A percentile compares a stretch with the other conserved stretches of the same genome.
Conservation (phyloP, 1,140 invertebrate species). For the Cataglyphis hispanica region DNA sequence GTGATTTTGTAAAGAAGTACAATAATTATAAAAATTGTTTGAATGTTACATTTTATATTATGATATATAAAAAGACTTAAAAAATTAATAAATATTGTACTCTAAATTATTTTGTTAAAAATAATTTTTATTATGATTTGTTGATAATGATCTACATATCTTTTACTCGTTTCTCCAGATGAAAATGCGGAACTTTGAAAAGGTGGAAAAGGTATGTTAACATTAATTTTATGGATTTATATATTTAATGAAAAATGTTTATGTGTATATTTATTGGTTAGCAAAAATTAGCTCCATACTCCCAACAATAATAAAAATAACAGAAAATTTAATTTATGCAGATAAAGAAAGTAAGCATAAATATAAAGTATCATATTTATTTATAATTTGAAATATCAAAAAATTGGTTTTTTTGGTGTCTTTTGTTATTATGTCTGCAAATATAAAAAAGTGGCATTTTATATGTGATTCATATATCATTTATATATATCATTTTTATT, state of each 20-base stretch:
- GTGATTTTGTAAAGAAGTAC: background rate
- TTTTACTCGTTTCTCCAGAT: slow-evolving; percentile 90
- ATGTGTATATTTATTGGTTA: slow-evolving; percentile 51
- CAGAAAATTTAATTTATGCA: slow-evolving; percentile 45
- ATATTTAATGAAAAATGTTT: slow-evolving; percentile 75
- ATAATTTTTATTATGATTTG: background rate
- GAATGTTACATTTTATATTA: background rate
- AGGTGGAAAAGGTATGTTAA: slow-evolving; percentile 97
- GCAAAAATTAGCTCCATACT: slow-evolving; percentile 53
- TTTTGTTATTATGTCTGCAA: background rate
- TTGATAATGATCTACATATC: slow-evolving; percentile 28
- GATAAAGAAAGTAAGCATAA: slow-evolving; percentile 55
- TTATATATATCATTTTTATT: slow-evolving; percentile 18
- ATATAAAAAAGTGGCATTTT: slow-evolving; percentile 23
- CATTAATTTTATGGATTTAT: slow-evolving; percentile 75
- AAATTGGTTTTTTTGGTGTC: background rate
- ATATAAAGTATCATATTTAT: background rate
- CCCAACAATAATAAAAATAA: slow-evolving; percentile 71
- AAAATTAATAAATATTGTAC: slow-evolving; percentile 29
- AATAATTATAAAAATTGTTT: background rate
- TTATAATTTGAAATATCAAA: background rate
- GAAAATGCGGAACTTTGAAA: slow-evolving; percentile 98
- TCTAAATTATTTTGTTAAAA: slow-evolving; percentile 10
- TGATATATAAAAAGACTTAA: background rate
- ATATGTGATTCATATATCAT: slow-evolving; percentile 15